Base-by-base conservation (phyloP, 1,140 invertebrate genomes). In the Polyergus mexicanus region DNA sequence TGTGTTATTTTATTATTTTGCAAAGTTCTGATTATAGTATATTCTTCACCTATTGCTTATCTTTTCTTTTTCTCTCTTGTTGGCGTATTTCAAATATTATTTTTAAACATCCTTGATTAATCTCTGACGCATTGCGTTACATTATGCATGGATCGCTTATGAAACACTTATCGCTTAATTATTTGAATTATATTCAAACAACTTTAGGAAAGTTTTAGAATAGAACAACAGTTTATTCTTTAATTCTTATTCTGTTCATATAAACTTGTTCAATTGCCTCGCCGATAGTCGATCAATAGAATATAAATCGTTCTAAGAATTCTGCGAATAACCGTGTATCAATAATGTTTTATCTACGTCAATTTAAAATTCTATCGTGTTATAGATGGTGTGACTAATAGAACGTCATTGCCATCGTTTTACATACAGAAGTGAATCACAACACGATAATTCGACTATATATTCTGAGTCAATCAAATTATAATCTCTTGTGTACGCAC, bases 361-460 rank as follows among this genome's bases (percentile, higher is more conserved):
- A 38, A 91, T 90, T 85, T 85, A 58, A 68, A 91, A 88, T 65
- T 85, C 60, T 51, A 66, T 68, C 86, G 81, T 69, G 85, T 77
- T 47, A 86, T 75, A 75, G 28, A 51, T 38, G 54, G 63, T 75
- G 38, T 88, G 90, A 90, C 86, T 91, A 91, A 91, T 84, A 44
- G 65, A 89, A 47, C 88, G 83, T 88, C 72, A 83, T 56, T 54
- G 77, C 47, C 41, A 68, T 89, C 58, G 60, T 90, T 91, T 86
- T 69, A 86, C 69, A 88, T 91, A 72, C 85, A 75, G 35, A 58
- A 89, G 44, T 92, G 90, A 91, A 92, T 92, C 91, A 92, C 66
- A 25, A 65, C 66, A 58, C 65, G 86, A 78, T 86, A 89, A 91
- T 84, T 84, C 25, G 51, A 75, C n/a, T 68, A 65, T 62, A 81